A percentile compares a stretch with the other conserved stretches of the same genome.
phyloP scores from a whole-genome alignment of 2,797 vertebrate species.

The Micrastur ruficollis region DNA sequence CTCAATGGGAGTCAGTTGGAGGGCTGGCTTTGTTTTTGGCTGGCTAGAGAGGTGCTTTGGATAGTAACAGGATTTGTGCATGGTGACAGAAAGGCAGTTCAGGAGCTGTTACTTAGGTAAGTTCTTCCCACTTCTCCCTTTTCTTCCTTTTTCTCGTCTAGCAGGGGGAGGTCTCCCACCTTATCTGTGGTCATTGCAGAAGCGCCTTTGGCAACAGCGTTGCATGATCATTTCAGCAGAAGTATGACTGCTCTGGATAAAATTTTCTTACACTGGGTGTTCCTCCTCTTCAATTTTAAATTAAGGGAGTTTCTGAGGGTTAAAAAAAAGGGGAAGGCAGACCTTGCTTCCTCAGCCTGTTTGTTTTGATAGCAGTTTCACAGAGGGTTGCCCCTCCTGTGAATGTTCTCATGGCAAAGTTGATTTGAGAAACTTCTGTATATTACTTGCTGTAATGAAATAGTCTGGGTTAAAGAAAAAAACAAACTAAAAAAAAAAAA shows the following conservation, averaged over 20 bases:
- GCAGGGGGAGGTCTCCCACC: background rate
- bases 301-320: background rate
- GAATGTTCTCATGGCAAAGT: background rate
- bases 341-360: background rate
- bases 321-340: background rate
- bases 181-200: background rate
- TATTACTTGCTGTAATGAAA: background rate
- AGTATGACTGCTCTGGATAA: background rate
- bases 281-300: background rate
- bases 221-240: background rate
- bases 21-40: background rate
- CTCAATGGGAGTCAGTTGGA: rapidly evolving
- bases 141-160: background rate
- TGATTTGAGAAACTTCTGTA: background rate
- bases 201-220: background rate
- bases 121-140: background rate
- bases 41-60: background rate
- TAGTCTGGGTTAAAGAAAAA: background rate
- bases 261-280: background rate
- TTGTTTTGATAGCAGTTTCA: background rate
- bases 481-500: background rate
- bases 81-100: background rate
- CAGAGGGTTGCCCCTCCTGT: background rate
- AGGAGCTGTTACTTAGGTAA: background rate
- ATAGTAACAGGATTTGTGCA: background rate